Evolutionary conservation across 2,797 vertebrate species (phyloP), one percentile per base, ranked within the genome.

Genomic region (Tragopan temminckii): DNA sequence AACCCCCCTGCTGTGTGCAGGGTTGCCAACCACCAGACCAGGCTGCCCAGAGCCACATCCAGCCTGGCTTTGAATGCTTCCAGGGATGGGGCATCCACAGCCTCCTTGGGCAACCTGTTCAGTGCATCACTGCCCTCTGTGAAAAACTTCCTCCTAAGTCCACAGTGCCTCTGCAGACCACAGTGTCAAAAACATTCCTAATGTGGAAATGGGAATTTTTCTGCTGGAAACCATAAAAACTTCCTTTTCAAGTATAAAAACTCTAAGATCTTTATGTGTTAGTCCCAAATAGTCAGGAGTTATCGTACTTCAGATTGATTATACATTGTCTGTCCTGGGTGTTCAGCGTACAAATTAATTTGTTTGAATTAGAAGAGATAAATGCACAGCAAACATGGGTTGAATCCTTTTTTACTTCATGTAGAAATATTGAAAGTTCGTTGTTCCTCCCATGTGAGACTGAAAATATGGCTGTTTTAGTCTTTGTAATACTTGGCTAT

Each of bases 401-500:
- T 79, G 46, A 68, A 86, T 87, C 7, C 6, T 71, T 85, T 80
- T 93, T 87, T 77, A 63, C 57, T 85, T 93, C 13, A 8, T 48
- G 24, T 27, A 33, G 20, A 64, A 66, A 57, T 94, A 89, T 36
- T 43, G 35, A 55, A 90, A 91, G 71, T 80, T 81, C 29, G 13
- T 91, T 88, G n/a, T 84, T 91, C 40, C 46, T 93, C 80, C 40
- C 78, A 74, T 0, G 1, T 86, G 80, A 90, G 91, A 79, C 80
- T 91, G 74, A 57, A 89, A 84, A 80, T 36, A 13, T 33, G 55
- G 35, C 78, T 84, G 29, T 4, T 72, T 94, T 81, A 81, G n/a
- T 67, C 57, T 84, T 89, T 84, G 19, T 85, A 89, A 80, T 85
- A 68, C 58, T 94, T 95, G 91, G 90, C 96, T 90, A 33, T 74